A percentile compares a stretch with the other conserved stretches of the same genome.
Evolutionary conservation across 2,888 invertebrate species (phyloP).

Genomic region (Drosophila anomelani): DNA sequence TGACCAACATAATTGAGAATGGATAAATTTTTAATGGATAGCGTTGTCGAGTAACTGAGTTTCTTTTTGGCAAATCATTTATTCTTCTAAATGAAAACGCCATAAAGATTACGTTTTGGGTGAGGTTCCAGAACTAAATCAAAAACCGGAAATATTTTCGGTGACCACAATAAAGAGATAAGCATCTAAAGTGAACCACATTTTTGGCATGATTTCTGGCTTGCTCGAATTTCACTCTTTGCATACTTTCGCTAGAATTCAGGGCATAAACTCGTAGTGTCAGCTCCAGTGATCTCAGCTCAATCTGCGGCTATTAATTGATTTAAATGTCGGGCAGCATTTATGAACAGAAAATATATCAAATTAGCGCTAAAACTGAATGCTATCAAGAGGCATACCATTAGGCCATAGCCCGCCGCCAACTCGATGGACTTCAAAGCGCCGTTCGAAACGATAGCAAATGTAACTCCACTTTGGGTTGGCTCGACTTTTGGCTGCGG

Average conservation of each 20-base stretch:
- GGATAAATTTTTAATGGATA: conserved; percentile 25
- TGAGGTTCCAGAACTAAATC: background rate
- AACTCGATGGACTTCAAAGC: conserved; percentile 58
- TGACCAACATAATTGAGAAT: conserved; percentile 5
- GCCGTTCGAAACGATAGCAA: conserved; percentile 60
- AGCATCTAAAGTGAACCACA: conserved; percentile 3
- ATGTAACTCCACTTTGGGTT: conserved; percentile 38
- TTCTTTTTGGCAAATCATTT: conserved; percentile 28
- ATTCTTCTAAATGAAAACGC: conserved; percentile 9
- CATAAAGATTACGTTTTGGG: background rate
- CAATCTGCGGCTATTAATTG: conserved; percentile 61
- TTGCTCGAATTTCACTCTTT: conserved; percentile 28
- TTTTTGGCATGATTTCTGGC: conserved; percentile 12
- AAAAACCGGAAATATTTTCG: conserved; percentile 14
- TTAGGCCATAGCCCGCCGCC: conserved; percentile 39
- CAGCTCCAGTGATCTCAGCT: conserved; percentile 14
- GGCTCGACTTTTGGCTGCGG: conserved; percentile 64
- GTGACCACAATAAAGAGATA: conserved; percentile 6
- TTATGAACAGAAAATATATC: conserved; percentile 73
- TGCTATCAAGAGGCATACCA: conserved; percentile 53
- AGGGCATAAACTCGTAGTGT: conserved; percentile 21
- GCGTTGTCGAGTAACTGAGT: conserved; percentile 16
- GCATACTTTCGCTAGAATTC: conserved; percentile 59
- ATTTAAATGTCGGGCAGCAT: conserved; percentile 65
- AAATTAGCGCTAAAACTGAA: conserved; percentile 70